These are phyloP conservation scores for Eleginops maclovinus DNA, from an alignment of 2,113 vertebrate species.

Conservation along the genomic window DNA sequence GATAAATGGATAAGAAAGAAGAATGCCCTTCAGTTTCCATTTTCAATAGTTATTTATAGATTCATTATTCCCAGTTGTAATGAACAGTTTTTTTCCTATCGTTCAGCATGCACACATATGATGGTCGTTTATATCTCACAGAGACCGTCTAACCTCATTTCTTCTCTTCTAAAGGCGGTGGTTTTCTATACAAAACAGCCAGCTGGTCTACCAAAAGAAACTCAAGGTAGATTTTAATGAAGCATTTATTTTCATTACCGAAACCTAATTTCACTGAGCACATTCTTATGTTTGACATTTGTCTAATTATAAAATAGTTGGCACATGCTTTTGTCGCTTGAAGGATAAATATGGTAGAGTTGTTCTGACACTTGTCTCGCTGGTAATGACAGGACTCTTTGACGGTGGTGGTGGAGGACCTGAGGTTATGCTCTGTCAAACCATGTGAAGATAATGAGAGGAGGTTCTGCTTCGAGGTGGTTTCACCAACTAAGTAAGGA, in stretches of 20 bases:
- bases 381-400: conserved; percentile 88
- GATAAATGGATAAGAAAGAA: not conserved
- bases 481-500: conserved; percentile 97
- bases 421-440: conserved; percentile 96
- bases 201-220: conserved; percentile 98
- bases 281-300: too few species aligned
- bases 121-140: not conserved
- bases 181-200: conserved; percentile 99
- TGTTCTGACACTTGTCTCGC: not conserved
- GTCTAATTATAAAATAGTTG: not conserved
- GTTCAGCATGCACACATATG: not conserved
- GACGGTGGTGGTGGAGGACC: conserved; percentile 97
- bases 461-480: conserved; percentile 98
- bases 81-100: not conserved
- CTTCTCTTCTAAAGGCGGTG: conserved; percentile 88
- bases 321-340: not conserved
- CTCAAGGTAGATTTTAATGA: conserved; percentile 89
- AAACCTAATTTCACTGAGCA: too few species aligned
- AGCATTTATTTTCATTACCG: not conserved
- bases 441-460: conserved; percentile 96
- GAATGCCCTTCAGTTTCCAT: not conserved
- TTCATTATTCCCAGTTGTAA: not conserved
- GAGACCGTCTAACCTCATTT: conserved; percentile 13
- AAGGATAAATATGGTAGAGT: not conserved
- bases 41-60: not conserved